Evolutionary conservation across 2,888 invertebrate species (phyloP).

Genomic region (Trichopoda pennipes): DNA sequence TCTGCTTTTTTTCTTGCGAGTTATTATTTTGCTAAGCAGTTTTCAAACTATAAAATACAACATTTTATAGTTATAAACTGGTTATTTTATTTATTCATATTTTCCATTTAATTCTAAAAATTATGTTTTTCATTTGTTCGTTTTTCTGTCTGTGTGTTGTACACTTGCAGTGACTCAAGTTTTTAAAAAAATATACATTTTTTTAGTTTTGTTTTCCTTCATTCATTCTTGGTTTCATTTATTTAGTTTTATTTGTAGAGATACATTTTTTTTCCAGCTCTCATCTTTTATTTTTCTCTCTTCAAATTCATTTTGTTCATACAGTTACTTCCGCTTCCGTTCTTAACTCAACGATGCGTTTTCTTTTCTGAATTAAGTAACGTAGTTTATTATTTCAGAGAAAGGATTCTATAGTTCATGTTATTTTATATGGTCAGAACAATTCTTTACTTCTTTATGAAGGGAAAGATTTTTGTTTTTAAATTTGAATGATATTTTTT

Average conservation of each 20-base stretch:
- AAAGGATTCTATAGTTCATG: conserved; percentile 8
- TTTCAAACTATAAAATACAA: conserved; percentile 9
- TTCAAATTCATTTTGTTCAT: conserved; percentile 25
- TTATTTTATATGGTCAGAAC: conserved; percentile 41
- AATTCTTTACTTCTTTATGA: conserved; percentile 10
- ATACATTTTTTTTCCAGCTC: background rate
- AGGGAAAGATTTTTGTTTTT: background rate
- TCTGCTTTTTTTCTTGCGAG: conserved; percentile 10
- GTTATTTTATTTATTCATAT: conserved; percentile 31
- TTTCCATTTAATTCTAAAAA: background rate
- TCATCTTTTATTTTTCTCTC: background rate
- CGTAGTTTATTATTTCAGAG: background rate
- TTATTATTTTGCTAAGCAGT: background rate
- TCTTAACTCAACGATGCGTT: conserved; percentile 55
- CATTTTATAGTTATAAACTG: conserved; percentile 44
- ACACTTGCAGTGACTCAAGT: conserved; percentile 20
- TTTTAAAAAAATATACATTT: conserved; percentile 53
- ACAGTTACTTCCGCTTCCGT: conserved; percentile 65
- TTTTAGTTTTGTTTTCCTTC: conserved; percentile 21
- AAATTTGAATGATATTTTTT: conserved; percentile 19
- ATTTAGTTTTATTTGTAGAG: conserved; percentile 35
- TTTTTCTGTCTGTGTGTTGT: conserved; percentile 34
- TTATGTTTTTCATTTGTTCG: background rate
- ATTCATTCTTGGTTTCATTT: background rate
- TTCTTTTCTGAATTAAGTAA: background rate